A percentile compares a stretch with the other conserved stretches of the same genome.
Evolutionary conservation across 2,113 vertebrate genomes (phyloP).

Genomic region (Sturnira hondurensis): DNA sequence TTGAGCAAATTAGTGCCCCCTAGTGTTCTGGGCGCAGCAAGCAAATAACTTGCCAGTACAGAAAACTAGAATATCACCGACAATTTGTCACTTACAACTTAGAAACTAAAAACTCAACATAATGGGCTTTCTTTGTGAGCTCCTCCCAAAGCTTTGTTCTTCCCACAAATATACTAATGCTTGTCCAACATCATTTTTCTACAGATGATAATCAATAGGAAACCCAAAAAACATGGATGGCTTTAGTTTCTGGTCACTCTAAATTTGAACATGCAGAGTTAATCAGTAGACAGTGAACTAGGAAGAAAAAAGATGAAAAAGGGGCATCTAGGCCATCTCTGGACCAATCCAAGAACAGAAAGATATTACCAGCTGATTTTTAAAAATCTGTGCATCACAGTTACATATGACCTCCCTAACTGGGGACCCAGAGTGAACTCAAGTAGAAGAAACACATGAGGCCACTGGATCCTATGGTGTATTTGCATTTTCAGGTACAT

Average conservation of each 20-base stretch:
- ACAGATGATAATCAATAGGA: not conserved
- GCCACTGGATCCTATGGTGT: not conserved
- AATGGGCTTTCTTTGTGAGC: not conserved
- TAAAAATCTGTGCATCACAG: not conserved
- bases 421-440: not conserved
- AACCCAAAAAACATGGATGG: not conserved
- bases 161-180: not conserved
- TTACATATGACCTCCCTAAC: not conserved
- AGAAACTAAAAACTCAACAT: not conserved
- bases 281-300: not conserved
- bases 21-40: not conserved
- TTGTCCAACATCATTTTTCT: not conserved
- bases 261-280: not conserved
- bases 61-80: not conserved
- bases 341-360: not conserved
- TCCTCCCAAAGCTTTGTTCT: not conserved
- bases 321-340: not conserved
- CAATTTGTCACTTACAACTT: not conserved
- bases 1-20: not conserved
- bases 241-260: not conserved
- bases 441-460: not conserved
- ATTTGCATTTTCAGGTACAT: not conserved
- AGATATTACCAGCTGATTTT: not conserved
- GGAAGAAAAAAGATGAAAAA: not conserved
- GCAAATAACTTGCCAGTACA: not conserved